These are phyloP conservation scores for Alfaro cultratus DNA, from an alignment of 2,797 vertebrate genomes.

Conservation along the genomic window DNA sequence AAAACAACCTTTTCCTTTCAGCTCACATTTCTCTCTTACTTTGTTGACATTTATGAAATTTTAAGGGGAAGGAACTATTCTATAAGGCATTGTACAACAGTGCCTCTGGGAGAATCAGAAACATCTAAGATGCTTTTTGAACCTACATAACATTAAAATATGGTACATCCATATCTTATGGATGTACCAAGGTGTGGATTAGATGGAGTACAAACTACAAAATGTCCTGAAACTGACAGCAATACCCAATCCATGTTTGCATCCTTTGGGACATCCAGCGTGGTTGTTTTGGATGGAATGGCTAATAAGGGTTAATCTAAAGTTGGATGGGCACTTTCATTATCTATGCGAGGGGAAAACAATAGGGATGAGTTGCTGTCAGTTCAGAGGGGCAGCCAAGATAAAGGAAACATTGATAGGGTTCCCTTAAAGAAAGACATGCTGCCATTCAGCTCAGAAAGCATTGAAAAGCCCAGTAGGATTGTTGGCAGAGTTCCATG, in stretches of 20 bases:
- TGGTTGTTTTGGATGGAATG: not conserved
- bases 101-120: not conserved
- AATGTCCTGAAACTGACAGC: not conserved
- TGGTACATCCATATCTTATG: not conserved
- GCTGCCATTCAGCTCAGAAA: not conserved
- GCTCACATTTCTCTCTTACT: not conserved
- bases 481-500: not conserved
- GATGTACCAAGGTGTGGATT: not conserved
- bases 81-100: not conserved
- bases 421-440: not conserved
- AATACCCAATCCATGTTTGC: not conserved
- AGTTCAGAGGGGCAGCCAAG: not conserved
- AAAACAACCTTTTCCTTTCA: not conserved
- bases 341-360: not conserved
- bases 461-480: not conserved
- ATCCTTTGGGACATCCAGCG: not conserved
- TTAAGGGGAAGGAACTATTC: not conserved
- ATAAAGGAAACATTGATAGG: not conserved
- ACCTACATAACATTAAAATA: not conserved
- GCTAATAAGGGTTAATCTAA: not conserved
- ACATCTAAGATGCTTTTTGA: not conserved
- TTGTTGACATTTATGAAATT: not conserved
- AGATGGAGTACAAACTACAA: not conserved
- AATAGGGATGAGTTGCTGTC: not conserved
- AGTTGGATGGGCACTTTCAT: not conserved